Conservation (phyloP, 92 coral and sea anemone genomes). For the Porites divaricata region DNA sequence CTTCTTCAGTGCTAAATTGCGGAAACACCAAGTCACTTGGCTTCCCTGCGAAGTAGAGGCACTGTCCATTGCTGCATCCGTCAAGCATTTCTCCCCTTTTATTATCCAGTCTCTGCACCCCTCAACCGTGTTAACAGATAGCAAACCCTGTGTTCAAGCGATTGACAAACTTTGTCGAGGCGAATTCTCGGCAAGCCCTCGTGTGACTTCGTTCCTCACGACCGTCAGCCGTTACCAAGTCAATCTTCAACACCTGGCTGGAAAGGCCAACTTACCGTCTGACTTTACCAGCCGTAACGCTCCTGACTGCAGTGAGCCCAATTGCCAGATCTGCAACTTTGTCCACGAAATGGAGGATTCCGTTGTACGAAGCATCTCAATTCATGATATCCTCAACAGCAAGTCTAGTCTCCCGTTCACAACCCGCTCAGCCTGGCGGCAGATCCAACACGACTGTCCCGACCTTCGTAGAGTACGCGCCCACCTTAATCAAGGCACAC, state of each 20-base stretch:
- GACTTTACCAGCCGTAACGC: slow-evolving; percentile 74
- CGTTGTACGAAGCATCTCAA: slow-evolving; percentile 49
- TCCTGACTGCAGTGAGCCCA: slow-evolving; percentile 57
- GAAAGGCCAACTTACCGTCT: slow-evolving; percentile 49
- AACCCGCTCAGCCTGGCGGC: slow-evolving; percentile 49
- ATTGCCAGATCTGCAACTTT: slow-evolving; percentile 62
- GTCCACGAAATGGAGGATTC: slow-evolving; percentile 47
- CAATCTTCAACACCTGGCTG: slow-evolving; percentile 56
- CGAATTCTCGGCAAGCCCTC: slow-evolving; percentile 66
- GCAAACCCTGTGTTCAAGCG: slow-evolving; percentile 66
- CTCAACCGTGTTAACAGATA: slow-evolving; percentile 49
- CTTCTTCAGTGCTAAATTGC: slow-evolving; percentile 64
- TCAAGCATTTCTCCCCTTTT: slow-evolving; percentile 62
- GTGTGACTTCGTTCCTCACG: slow-evolving; percentile 57
- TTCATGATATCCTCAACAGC: slow-evolving; percentile 48
- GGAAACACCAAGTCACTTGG: slow-evolving; percentile 67
- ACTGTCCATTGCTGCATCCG: slow-evolving; percentile 49
- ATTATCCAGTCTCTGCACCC: slow-evolving; percentile 60
- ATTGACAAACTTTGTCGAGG: slow-evolving; percentile 59
- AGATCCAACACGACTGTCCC: slow-evolving; percentile 56
- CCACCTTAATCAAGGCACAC: slow-evolving; percentile 52
- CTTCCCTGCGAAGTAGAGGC: slow-evolving; percentile 73
- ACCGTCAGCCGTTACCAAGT: slow-evolving; percentile 66
- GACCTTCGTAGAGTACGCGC: slow-evolving; percentile 56
- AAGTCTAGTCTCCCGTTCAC: slow-evolving; percentile 29